phyloP scores from a whole-genome alignment of 2,113 vertebrate genomes.

The Lepidothrix coronata region DNA sequence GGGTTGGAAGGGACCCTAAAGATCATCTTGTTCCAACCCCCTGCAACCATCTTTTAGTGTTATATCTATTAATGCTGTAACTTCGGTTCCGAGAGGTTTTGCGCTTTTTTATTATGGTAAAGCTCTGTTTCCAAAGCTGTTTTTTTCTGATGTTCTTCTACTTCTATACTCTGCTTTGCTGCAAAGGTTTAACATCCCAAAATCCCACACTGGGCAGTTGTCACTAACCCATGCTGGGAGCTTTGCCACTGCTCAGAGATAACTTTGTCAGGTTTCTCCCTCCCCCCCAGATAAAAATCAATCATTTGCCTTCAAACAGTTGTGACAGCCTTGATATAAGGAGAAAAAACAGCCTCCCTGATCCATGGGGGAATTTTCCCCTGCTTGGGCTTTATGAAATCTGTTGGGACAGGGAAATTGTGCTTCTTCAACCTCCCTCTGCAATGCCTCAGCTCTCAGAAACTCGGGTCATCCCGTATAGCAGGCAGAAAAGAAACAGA shows the following conservation, averaged over 20 bases:
- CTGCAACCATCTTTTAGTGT: accelerated
- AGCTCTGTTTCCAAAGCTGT: background rate
- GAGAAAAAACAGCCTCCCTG: background rate
- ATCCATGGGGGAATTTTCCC: background rate
- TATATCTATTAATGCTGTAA: background rate
- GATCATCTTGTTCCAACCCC: no score
- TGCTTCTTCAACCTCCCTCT: background rate
- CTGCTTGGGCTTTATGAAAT: background rate
- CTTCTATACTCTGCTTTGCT: background rate
- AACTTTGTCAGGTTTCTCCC: background rate
- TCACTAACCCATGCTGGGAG: background rate
- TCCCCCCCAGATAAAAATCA: background rate
- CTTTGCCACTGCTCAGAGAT: background rate
- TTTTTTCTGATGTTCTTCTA: background rate
- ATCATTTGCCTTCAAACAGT: background rate
- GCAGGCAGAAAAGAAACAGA: slow-evolving; percentile 33
- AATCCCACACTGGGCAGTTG: background rate
- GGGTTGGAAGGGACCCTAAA: background rate
- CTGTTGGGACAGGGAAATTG: background rate
- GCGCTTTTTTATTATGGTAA: background rate
- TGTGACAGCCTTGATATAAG: background rate
- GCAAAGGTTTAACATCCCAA: background rate
- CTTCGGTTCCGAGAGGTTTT: background rate
- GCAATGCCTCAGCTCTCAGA: background rate
- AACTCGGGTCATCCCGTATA: background rate